Evolutionary conservation across 92 coral and sea anemone genomes (phyloP).

Genomic region (Parazoanthus atlanticus): DNA sequence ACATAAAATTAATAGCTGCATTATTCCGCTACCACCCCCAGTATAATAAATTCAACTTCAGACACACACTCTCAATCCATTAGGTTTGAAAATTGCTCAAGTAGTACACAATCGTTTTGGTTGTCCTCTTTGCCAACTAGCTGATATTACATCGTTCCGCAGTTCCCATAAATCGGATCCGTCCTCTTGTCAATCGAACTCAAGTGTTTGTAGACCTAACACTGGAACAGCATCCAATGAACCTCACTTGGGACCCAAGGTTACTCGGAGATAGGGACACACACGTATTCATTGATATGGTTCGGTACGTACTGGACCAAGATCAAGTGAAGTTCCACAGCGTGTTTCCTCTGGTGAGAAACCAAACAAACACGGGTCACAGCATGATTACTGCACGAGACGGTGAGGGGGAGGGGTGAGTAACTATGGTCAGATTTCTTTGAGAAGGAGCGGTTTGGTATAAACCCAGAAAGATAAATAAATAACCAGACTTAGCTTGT

Average conservation of each 20-base stretch:
- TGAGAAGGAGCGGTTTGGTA: not conserved
- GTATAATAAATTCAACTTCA: too few relatives aligned
- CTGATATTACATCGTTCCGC: not conserved
- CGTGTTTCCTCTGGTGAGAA: slow-evolving; percentile 4
- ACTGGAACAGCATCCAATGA: not conserved
- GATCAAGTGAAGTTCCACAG: slow-evolving; percentile 23
- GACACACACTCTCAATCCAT: too few relatives aligned
- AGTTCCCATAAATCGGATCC: slow-evolving; percentile 35
- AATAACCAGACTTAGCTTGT: too few relatives aligned
- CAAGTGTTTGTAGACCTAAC: not conserved
- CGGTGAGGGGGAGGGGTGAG: slow-evolving; percentile 42
- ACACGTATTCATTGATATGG: slow-evolving; percentile 6
- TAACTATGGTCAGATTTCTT: not conserved
- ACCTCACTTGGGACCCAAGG: slow-evolving; percentile 26
- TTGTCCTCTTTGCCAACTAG: not conserved
- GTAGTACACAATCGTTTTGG: too few relatives aligned
- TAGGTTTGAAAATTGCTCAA: too few relatives aligned
- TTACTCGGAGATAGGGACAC: slow-evolving; percentile 3
- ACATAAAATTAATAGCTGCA: too few relatives aligned
- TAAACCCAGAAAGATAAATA: too few relatives aligned
- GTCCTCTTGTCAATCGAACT: not conserved
- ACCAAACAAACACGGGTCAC: slow-evolving; percentile 30
- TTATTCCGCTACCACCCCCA: too few relatives aligned
- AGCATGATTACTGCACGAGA: not conserved
- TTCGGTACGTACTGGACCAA: slow-evolving; percentile 25